Evolutionary conservation across 1,140 invertebrate genomes (phyloP).

Genomic region (Drosophila kanapiae): DNA sequence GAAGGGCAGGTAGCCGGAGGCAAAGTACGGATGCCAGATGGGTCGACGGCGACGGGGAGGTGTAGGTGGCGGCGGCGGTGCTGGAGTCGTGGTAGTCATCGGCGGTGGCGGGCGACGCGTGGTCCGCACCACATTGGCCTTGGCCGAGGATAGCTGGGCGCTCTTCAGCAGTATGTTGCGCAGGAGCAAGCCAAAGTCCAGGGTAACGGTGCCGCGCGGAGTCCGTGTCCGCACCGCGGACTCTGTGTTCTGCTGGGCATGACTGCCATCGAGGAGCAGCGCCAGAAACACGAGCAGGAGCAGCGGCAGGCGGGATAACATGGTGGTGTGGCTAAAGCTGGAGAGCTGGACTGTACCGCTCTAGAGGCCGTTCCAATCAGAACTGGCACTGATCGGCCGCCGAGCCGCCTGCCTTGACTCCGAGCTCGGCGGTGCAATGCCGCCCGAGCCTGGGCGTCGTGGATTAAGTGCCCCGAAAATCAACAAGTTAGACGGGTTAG

Average conservation of each 20-base stretch:
- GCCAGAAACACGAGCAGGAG: conserved; percentile 12
- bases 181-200: conserved; percentile 64
- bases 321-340: conserved; percentile 24
- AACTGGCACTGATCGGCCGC: conserved; percentile 54
- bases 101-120: conserved; percentile 36
- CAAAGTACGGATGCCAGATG: conserved; percentile 57
- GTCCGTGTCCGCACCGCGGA: background rate
- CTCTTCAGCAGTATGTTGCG: conserved; percentile 70
- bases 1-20: conserved; percentile 29
- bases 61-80: conserved; percentile 19
- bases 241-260: background rate
- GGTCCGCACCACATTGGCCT: conserved; percentile 42
- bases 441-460: conserved; percentile 31
- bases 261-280: conserved; percentile 6
- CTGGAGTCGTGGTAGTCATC: conserved; percentile 30
- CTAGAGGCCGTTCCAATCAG: conserved; percentile 62
- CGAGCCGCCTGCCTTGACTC: conserved; percentile 58
- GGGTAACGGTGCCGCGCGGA: conserved; percentile 52
- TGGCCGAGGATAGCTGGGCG: conserved; percentile 61
- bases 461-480: conserved; percentile 69
- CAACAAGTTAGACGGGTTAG: conserved; percentile 77
- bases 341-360: conserved; percentile 40
- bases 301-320: conserved; percentile 34
- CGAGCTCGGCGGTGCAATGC: conserved; percentile 12
- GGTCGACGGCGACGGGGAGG: conserved; percentile 38